Conservation (phyloP, 2,888 invertebrate genomes). For the Amiota minor region DNA sequence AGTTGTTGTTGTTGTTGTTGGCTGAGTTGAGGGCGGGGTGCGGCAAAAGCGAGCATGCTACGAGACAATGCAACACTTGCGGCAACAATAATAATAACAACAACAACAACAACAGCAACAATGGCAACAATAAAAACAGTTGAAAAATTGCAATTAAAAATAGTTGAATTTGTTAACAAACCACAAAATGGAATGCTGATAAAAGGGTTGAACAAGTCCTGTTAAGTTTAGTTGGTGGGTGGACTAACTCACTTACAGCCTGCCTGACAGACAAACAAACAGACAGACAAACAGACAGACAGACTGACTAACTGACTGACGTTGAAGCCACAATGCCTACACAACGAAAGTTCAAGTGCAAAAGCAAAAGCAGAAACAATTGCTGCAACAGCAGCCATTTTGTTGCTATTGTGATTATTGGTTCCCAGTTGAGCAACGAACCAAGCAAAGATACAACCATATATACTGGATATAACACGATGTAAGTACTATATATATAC, state of each 20-base stretch:
- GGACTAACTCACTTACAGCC: no score
- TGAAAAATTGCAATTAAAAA: slow-evolving; percentile 69
- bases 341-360: slow-evolving; percentile 58
- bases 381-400: slow-evolving; percentile 61
- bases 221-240: no score
- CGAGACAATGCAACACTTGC: slow-evolving; percentile 12
- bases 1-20: slow-evolving; percentile 34
- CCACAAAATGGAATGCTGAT: slow-evolving; percentile 43
- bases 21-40: neutral
- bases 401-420: slow-evolving; percentile 32
- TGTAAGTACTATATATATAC: no score
- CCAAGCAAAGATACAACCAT: neutral
- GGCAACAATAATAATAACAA: neutral
- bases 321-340: slow-evolving; percentile 1
- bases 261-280: no score
- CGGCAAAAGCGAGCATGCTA: neutral
- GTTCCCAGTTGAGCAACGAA: neutral
- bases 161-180: slow-evolving; percentile 62
- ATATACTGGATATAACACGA: neutral
- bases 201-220: slow-evolving; percentile 33
- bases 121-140: neutral
- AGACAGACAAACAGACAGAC: no score
- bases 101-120: neutral
- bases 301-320: no score
- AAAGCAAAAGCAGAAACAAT: slow-evolving; percentile 36